Evolutionary conservation across 2,797 vertebrate genomes (phyloP).

Genomic region (Tragelaphus eurycerus): DNA sequence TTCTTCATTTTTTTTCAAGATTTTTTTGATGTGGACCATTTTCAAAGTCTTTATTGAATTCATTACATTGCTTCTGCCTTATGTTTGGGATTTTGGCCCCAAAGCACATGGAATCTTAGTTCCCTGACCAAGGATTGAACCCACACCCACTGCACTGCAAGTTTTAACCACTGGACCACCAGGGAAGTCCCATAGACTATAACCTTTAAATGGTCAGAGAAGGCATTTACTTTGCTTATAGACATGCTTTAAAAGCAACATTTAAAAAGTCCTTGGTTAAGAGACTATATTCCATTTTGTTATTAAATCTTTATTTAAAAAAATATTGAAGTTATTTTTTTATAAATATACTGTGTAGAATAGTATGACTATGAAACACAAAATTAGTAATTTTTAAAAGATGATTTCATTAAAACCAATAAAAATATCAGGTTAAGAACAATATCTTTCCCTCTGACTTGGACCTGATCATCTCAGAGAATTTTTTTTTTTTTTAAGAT

Average conservation of each 20-base stretch:
- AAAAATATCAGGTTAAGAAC: neutral
- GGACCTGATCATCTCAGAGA: neutral
- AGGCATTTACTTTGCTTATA: neutral
- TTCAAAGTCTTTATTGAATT: neutral
- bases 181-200: neutral
- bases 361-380: neutral
- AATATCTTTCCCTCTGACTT: neutral
- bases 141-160: neutral
- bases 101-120: neutral
- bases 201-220: neutral
- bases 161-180: neutral
- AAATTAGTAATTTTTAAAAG: neutral
- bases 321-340: neutral
- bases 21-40: neutral
- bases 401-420: neutral
- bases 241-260: neutral
- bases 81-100: neutral
- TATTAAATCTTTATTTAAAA: neutral
- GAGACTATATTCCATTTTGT: neutral
- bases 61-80: neutral
- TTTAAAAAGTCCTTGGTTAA: neutral
- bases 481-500: neutral
- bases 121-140: neutral
- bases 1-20: neutral
- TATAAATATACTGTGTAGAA: neutral